Evolutionary conservation across 2,797 vertebrate genomes (phyloP).

Genomic region (Gymnothorax reevesii): DNA sequence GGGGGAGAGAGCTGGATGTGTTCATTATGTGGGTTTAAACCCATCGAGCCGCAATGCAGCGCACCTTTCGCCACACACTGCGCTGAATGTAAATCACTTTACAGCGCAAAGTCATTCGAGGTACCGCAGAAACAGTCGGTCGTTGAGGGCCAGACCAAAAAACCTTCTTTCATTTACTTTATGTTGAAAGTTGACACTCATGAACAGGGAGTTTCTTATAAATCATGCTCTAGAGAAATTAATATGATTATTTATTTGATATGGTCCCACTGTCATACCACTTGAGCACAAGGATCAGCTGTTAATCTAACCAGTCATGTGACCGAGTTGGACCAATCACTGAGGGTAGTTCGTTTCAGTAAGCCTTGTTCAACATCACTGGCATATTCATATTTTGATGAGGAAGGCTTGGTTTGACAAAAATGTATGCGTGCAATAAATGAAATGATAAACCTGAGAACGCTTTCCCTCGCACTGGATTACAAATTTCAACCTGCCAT

Average conservation of each 20-base stretch:
- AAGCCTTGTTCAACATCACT: background rate
- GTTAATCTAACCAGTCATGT: background rate
- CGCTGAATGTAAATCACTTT: slow-evolving; percentile 30
- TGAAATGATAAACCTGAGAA: too few relatives aligned
- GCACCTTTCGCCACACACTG: slow-evolving; percentile 52
- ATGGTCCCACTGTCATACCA: background rate
- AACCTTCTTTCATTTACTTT: background rate
- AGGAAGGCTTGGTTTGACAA: too few relatives aligned
- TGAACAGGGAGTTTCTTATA: background rate
- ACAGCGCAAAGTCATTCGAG: background rate
- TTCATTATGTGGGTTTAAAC: slow-evolving; percentile 60
- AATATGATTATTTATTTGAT: too few relatives aligned
- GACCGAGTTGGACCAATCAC: background rate
- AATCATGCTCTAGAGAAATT: background rate
- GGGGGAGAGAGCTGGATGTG: slow-evolving; percentile 51
- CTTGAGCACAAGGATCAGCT: background rate
- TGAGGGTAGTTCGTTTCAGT: background rate
- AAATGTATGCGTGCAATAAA: too few relatives aligned
- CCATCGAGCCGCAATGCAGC: slow-evolving; percentile 32
- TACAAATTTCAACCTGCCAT: background rate
- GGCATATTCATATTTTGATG: background rate
- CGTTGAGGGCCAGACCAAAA: background rate
- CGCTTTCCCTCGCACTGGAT: too few relatives aligned
- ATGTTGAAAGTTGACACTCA: background rate
- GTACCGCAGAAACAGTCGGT: background rate